Evolutionary conservation across 1,140 invertebrate species (phyloP).

Genomic region (Conus betulinus): DNA sequence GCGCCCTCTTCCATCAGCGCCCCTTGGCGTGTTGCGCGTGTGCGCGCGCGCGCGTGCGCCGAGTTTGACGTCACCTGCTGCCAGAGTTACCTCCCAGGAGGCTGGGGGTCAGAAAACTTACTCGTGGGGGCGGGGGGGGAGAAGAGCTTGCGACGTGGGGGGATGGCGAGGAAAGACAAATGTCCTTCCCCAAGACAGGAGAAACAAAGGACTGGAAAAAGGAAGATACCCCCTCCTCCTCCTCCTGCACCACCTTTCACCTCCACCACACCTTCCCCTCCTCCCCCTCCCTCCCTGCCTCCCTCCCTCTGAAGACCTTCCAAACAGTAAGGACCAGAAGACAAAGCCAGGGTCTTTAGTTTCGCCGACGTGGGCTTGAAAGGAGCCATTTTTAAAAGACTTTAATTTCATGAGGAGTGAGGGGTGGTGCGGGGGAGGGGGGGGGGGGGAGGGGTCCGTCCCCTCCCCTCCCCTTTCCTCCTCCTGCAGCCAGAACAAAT

Average conservation of each 20-base stretch:
- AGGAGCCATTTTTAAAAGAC: conserved; percentile 25
- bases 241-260: neutral
- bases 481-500: neutral
- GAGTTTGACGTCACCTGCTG: conserved; percentile 10
- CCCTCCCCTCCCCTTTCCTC: neutral
- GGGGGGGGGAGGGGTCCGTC: neutral
- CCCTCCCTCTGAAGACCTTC: neutral
- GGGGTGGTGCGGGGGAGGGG: neutral
- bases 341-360: conserved; percentile 27
- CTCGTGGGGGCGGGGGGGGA: neutral
- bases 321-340: neutral
- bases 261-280: neutral
- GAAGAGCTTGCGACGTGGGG: neutral
- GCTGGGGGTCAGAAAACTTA: neutral
- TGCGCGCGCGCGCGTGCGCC: neutral
- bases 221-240: neutral
- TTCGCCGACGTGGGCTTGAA: neutral
- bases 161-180: neutral
- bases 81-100: neutral
- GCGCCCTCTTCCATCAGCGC: neutral
- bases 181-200: neutral
- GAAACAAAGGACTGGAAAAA: neutral
- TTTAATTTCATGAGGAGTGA: conserved; percentile 21
- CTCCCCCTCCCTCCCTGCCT: neutral
- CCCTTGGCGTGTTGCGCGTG: neutral